These are phyloP conservation scores for Diabrotica balteata DNA, from an alignment of 2,888 invertebrate genomes.

Conservation along the genomic window DNA sequence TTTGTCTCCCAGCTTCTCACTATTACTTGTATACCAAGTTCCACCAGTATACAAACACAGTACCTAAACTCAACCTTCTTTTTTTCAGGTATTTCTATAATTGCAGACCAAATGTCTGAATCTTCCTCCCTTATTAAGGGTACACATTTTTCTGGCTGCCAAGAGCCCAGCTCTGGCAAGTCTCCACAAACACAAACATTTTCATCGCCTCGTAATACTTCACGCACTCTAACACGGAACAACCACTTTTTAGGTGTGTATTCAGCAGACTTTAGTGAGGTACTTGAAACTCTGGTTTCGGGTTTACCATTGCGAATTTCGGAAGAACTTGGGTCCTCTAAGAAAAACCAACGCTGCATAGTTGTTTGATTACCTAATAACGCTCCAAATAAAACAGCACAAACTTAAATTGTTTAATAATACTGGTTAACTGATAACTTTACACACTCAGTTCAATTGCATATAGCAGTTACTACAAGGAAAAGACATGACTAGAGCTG, in stretches of 20 bases:
- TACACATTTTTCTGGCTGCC: slow-evolving; percentile 70
- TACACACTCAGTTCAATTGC: slow-evolving; percentile 20
- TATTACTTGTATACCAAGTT: slow-evolving; percentile 66
- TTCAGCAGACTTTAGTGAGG: slow-evolving; percentile 36
- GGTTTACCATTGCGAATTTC: slow-evolving; percentile 54
- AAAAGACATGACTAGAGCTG: slow-evolving; percentile 28
- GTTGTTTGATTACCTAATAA: slow-evolving; percentile 27
- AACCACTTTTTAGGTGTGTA: slow-evolving; percentile 57
- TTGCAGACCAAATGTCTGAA: slow-evolving; percentile 69
- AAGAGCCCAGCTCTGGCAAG: slow-evolving; percentile 72
- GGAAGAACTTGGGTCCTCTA: slow-evolving; percentile 63
- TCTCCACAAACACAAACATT: slow-evolving; percentile 75
- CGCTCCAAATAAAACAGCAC: neutral
- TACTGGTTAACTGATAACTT: neutral
- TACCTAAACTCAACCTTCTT: slow-evolving; percentile 77
- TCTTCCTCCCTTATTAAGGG: slow-evolving; percentile 63
- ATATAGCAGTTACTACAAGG: slow-evolving; percentile 16
- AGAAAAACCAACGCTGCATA: slow-evolving; percentile 74
- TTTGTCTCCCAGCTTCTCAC: slow-evolving; percentile 85
- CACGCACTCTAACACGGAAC: slow-evolving; percentile 65
- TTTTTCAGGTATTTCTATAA: slow-evolving; percentile 71
- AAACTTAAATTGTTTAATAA: slow-evolving; percentile 1
- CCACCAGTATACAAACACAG: slow-evolving; percentile 75
- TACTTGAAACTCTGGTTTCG: slow-evolving; percentile 35
- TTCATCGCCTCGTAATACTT: slow-evolving; percentile 67